Base-by-base conservation (phyloP, 2,113 vertebrate species). In the Cryptomyrus ogoouensis region DNA sequence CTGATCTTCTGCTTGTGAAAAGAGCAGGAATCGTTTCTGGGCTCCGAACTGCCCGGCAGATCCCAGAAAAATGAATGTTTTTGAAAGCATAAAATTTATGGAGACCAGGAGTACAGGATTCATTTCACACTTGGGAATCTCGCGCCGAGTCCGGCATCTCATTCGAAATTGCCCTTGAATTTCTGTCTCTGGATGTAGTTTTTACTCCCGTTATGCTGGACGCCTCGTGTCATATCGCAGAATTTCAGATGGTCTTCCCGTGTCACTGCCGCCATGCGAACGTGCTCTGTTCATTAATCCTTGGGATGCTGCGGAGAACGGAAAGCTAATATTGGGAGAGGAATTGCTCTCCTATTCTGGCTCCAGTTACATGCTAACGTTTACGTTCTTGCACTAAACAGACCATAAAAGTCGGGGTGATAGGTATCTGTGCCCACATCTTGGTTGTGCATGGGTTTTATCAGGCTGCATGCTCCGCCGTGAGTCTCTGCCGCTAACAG, bases 41-140 rank as follows among this genome's bases (percentile, higher is more conserved):
- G 42, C 44, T 84, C 19, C 24, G 19, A 21, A 10, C 19, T 84
- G 19, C 7, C 1, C 9, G 19, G 21, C 19, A 24, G 39, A 84
- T 84, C 44, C 83, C 83, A n/a, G 83, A 84, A 84, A 84, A 84
- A 84, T 84, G 21, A 84, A 84, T 84, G 83, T 84, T 84, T 46
- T 46, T 39, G 44, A 84, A 84, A 84, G 42, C 42, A 47, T 35
- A n/a, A 53, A 87, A 87, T 35, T 53, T 53, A 49, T 56, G 44
- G 47, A 87, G 50, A 39, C 85, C 85, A 53, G 15, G 24, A 35
- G n/a, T 53, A 53, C 13, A 50, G 35, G 27, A 24, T 42, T 84
- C 39, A 84, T 84, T 84, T 84, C 85, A 87, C 85, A 87, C 85
- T 87, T 10, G 50, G 49, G 27, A 87, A 53, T 87, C 21, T 56